These are phyloP conservation scores for Pseudolaguvia tuberculata DNA, from an alignment of 2,113 vertebrate genomes.

Conservation along the genomic window DNA sequence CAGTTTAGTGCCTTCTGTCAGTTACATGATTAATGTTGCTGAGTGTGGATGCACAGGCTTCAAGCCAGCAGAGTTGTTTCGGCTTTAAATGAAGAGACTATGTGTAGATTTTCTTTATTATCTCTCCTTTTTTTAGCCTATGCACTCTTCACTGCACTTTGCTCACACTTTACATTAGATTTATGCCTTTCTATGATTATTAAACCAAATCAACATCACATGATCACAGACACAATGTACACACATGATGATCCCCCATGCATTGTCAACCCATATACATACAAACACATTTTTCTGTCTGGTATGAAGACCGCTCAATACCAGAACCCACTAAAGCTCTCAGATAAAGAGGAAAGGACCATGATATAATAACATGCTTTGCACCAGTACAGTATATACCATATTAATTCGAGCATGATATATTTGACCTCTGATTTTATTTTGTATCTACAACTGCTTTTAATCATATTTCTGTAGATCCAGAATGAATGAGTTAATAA, in stretches of 20 bases:
- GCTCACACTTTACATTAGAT: slow-evolving; percentile 42
- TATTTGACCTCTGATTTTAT: not conserved
- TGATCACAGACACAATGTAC: not conserved
- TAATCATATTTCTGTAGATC: not conserved
- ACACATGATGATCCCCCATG: not conserved
- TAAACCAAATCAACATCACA: not conserved
- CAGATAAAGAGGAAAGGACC: not conserved
- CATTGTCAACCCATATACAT: not conserved
- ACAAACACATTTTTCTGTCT: slow-evolving; percentile 6
- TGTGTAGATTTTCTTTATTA: not conserved
- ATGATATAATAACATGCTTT: not conserved
- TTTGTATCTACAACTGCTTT: not conserved
- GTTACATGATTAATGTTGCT: not conserved
- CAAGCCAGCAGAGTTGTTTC: not conserved
- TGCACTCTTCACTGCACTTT: not conserved
- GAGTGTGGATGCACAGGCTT: not conserved
- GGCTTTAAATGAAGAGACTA: not conserved
- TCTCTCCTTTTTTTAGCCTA: not conserved
- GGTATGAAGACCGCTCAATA: not conserved
- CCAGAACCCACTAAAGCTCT: not conserved
- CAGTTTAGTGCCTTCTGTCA: not conserved
- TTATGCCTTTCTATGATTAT: not conserved
- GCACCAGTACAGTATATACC: not conserved
- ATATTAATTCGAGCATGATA: not conserved
- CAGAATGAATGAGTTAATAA: not conserved